phyloP scores from a whole-genome alignment of 2,113 vertebrate species.

The Hystrix cristata region DNA sequence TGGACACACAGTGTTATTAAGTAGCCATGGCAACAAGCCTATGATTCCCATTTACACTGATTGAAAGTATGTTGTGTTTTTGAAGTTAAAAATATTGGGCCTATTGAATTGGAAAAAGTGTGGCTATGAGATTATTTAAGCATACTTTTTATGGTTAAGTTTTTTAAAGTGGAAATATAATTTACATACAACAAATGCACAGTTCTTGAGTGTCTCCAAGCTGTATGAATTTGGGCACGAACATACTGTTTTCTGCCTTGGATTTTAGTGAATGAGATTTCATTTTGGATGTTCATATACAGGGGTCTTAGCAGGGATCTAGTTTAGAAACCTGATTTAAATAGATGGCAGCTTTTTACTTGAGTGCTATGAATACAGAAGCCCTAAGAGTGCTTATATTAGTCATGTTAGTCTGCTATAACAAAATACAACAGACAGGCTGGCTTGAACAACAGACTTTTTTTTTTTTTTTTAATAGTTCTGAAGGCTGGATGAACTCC shows the following conservation, averaged over 20 bases:
- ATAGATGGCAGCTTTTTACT: conserved; percentile 31
- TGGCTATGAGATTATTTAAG: conserved; percentile 10
- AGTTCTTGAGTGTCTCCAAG: conserved; percentile 13
- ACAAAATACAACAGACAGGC: background rate
- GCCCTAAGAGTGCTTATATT: background rate
- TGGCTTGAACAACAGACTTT: background rate
- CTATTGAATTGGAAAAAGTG: conserved; percentile 23
- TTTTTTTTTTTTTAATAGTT: conserved; percentile 28
- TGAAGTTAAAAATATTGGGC: conserved; percentile 24
- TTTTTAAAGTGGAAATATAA: conserved; percentile 32
- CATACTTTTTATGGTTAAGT: background rate
- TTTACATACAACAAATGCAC: background rate
- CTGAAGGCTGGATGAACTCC: background rate
- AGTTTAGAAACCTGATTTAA: conserved; percentile 38
- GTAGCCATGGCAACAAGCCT: background rate
- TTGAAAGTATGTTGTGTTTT: conserved; percentile 63
- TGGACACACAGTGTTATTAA: conserved; percentile 23
- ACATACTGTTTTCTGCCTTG: background rate
- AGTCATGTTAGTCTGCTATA: conserved; percentile 11
- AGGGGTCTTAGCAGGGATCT: background rate
- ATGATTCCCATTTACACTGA: conserved; percentile 13
- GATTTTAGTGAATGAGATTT: conserved; percentile 47
- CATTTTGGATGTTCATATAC: background rate
- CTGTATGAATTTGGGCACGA: conserved; percentile 55
- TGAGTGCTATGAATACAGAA: conserved; percentile 53